Evolutionary conservation across 2,888 invertebrate species (phyloP), one percentile per base, ranked within the genome.

Genomic region (Cremastinae sp.): DNA sequence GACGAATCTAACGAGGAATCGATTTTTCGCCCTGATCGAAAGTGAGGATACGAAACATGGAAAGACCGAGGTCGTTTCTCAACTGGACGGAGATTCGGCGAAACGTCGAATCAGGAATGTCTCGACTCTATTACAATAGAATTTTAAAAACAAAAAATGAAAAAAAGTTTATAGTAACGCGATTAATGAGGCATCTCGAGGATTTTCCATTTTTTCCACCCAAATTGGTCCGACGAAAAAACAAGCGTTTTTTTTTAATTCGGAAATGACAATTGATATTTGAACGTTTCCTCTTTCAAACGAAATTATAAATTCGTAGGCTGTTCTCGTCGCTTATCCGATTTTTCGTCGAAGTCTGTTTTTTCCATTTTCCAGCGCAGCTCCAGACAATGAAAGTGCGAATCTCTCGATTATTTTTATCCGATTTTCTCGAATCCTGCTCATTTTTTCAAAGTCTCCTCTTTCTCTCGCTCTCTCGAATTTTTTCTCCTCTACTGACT

Each of bases 401-500:
- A 66, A 66, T 65, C 47, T 76, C 53, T 56, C 59, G 51, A 43
- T 49, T 59, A 59, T 62, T 53, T 74, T 77, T 76, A 14, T 22
- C 45, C 51, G 59, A 37, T 55, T 59, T 66, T 78, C 58, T 56
- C 37, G 47, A 37, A 56, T 56, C 56, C 47, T 55, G 47, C n/a
- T 62, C 49, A n/a, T 66, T 37, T 58, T 74, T 76, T 75, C 71
- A 18, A 74, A 64, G 61, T 66, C 59, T 39, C 3, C 12, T 61
- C 10, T 62, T 45, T 37, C 39, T 9, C n/a, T 61, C 49, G 16
- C 47, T 53, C 43, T 45, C 56, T 66, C 62, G 41, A 28, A 35
- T 37, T 58, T 39, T 64, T 53, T 70, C 28, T 49, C 65, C 62
- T 16, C 41, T 85, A 87, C 81, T 88, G 88, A 80, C 83, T 85